These are phyloP conservation scores for Eupelmus urozonus DNA, from an alignment of 2,888 invertebrate species.

Conservation along the genomic window DNA sequence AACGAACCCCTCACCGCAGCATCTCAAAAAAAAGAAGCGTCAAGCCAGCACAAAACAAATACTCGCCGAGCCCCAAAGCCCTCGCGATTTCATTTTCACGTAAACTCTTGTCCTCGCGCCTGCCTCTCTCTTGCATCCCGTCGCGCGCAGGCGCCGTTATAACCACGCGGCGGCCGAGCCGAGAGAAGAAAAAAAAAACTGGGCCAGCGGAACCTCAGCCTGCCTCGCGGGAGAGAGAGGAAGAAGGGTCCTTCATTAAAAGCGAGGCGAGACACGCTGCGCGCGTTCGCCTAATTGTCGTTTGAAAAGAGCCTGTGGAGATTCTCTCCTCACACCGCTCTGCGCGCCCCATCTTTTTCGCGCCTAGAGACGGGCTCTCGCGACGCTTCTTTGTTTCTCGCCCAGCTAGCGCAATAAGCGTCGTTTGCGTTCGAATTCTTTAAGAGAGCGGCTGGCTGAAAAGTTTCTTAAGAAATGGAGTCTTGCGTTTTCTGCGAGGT, in stretches of 20 bases:
- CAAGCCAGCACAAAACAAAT: no score
- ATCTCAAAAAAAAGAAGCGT: no score
- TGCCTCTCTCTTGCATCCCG: no score
- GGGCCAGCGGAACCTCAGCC: constrained; percentile 40
- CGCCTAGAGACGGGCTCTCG: not conserved
- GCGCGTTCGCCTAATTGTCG: constrained; percentile 41
- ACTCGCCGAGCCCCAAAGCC: no score
- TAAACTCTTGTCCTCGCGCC: no score
- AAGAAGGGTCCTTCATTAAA: constrained; percentile 53
- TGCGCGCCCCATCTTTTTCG: not conserved
- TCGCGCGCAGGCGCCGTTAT: no score
- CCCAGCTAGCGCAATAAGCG: not conserved
- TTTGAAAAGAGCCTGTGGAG: constrained; percentile 6
- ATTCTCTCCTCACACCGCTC: not conserved
- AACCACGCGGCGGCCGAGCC: no score
- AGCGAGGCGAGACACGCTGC: constrained; percentile 20
- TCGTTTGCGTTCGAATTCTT: not conserved
- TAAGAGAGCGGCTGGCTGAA: no score
- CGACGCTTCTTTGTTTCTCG: not conserved
- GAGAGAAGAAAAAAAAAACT: constrained; percentile 18
- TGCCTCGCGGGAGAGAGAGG: constrained; percentile 1
- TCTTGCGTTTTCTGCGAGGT: no score
- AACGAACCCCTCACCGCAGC: no score
- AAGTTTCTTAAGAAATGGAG: no score
- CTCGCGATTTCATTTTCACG: no score